A percentile compares a stretch with the other conserved stretches of the same genome.
Conservation (phyloP, 2,113 vertebrate species). For the Turdus rufiventris region DNA sequence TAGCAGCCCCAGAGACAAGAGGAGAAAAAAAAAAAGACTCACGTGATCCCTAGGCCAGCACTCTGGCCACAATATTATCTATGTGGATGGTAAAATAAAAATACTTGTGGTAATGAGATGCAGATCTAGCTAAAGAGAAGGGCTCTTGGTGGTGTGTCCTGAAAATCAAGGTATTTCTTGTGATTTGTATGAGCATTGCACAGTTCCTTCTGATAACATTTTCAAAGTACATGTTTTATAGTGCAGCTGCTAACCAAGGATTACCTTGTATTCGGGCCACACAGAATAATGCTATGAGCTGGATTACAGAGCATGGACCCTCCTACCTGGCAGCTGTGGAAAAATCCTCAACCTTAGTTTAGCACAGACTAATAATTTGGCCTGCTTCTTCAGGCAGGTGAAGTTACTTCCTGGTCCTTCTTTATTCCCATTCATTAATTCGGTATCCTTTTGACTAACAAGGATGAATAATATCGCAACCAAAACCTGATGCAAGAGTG, state of each 20-base stretch:
- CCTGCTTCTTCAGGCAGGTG: not conserved
- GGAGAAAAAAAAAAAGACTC: not conserved
- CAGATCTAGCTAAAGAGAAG: not conserved
- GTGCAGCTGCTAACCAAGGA: not conserved
- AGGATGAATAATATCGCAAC: not conserved
- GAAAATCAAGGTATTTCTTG: not conserved
- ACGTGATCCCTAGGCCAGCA: not conserved
- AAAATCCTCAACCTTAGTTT: not conserved
- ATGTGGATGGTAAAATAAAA: not conserved
- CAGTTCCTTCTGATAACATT: not conserved
- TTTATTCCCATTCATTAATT: not conserved
- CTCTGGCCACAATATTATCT: not conserved
- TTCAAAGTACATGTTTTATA: not conserved
- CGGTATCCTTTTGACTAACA: not conserved
- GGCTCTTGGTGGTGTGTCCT: not conserved
- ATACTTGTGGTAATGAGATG: no score
- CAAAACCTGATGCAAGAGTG: not conserved
- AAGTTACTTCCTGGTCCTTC: not conserved
- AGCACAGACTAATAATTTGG: not conserved
- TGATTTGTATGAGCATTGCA: not conserved
- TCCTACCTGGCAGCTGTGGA: not conserved
- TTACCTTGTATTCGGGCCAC: not conserved
- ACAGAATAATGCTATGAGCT: not conserved
- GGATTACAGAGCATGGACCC: not conserved
- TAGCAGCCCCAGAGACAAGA: not conserved